Conservation (phyloP, 1,140 invertebrate genomes). For the Agrypnia vestita region DNA sequence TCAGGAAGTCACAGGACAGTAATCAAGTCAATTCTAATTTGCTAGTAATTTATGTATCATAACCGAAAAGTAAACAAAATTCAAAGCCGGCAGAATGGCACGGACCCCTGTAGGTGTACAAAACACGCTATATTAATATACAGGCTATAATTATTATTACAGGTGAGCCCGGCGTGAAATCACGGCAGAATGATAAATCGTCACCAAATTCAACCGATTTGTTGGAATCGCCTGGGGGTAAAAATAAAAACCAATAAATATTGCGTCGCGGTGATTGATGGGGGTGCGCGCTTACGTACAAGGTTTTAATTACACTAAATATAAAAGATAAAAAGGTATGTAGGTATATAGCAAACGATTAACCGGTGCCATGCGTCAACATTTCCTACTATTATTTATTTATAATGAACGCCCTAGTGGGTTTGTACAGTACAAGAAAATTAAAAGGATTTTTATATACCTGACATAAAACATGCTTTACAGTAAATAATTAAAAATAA, state of each 20-base stretch:
- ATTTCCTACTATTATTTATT: too few relatives aligned
- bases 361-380: too few relatives aligned
- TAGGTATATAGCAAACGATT: too few relatives aligned
- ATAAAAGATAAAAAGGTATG: too few relatives aligned
- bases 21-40: not conserved
- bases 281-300: not conserved
- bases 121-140: constrained; percentile 4
- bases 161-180: constrained; percentile 15
- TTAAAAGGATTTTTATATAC: too few relatives aligned
- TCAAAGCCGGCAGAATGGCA: not conserved
- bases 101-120: not conserved
- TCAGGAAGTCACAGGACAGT: not conserved
- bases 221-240: constrained; percentile 8
- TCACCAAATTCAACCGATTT: constrained; percentile 29
- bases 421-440: too few relatives aligned
- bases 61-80: not conserved
- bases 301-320: too few relatives aligned
- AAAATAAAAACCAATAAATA: constrained; percentile 11
- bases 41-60: not conserved
- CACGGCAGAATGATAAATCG: constrained; percentile 32
- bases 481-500: too few relatives aligned
- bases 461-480: too few relatives aligned
- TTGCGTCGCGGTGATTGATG: not conserved
- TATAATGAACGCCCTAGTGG: too few relatives aligned
- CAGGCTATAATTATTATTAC: constrained; percentile 22